Evolutionary conservation across 2,888 invertebrate species (phyloP).

Genomic region (Campoplex capitator): DNA sequence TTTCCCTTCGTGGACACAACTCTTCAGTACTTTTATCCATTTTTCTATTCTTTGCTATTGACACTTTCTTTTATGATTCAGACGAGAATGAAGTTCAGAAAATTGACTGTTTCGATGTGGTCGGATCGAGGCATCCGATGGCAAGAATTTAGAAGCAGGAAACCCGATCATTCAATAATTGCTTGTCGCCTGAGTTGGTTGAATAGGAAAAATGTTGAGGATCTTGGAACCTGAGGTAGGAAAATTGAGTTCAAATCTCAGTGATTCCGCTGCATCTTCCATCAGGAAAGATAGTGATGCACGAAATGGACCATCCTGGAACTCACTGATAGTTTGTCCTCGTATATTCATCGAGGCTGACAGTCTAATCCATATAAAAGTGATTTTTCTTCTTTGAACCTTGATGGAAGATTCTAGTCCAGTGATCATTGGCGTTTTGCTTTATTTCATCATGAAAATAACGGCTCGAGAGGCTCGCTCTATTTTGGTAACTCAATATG

Average conservation of each 20-base stretch:
- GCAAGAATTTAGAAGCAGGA: neutral
- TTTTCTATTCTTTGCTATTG: neutral
- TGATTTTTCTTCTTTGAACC: constrained; percentile 7
- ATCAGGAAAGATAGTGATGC: neutral
- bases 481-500: neutral
- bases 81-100: neutral
- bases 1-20: neutral
- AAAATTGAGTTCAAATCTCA: neutral
- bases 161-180: neutral
- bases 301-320: neutral
- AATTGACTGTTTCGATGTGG: neutral
- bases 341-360: neutral
- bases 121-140: neutral
- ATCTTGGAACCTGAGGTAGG: neutral
- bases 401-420: constrained; percentile 6
- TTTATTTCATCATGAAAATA: neutral
- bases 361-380: neutral
- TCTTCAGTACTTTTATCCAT: neutral
- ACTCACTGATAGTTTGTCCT: neutral
- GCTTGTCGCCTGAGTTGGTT: neutral
- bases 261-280: neutral
- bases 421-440: neutral
- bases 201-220: neutral
- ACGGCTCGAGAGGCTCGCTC: neutral
- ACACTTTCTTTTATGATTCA: neutral